Conservation (phyloP, 2,888 invertebrate genomes). For the Thysanoteuthis rhombus region DNA sequence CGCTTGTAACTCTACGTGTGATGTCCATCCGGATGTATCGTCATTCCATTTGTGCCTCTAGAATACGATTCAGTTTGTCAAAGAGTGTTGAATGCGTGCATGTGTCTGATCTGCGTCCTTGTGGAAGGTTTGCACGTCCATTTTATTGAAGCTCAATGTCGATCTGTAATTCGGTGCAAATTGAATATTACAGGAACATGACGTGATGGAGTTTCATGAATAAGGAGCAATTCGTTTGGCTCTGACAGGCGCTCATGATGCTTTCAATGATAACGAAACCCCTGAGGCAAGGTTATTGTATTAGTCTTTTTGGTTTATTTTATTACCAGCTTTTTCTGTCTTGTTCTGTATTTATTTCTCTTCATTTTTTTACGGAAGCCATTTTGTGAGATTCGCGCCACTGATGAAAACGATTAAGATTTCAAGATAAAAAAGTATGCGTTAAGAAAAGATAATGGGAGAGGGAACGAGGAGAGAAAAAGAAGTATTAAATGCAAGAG, state of each 20-base stretch:
- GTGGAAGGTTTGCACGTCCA: neutral
- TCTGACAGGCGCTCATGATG: conserved; percentile 12
- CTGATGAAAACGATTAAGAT: neutral
- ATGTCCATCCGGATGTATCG: too few relatives aligned
- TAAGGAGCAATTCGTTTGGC: neutral
- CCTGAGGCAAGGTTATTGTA: neutral
- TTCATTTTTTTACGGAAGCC: neutral
- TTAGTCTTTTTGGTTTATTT: neutral
- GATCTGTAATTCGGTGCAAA: neutral
- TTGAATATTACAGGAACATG: neutral
- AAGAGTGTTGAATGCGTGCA: too few relatives aligned
- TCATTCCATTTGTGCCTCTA: too few relatives aligned
- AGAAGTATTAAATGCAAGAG: neutral
- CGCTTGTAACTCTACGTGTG: too few relatives aligned
- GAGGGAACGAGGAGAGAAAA: neutral
- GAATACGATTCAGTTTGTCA: too few relatives aligned
- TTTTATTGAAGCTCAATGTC: neutral
- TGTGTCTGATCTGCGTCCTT: neutral
- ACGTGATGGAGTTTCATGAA: neutral
- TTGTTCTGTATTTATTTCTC: neutral
- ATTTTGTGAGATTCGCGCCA: neutral
- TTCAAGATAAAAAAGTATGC: neutral
- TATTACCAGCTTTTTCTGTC: neutral
- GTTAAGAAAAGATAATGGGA: neutral
- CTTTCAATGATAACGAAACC: neutral